These are phyloP conservation scores for Pyrgilauda ruficollis DNA, from an alignment of 2,113 vertebrate species.

Conservation along the genomic window DNA sequence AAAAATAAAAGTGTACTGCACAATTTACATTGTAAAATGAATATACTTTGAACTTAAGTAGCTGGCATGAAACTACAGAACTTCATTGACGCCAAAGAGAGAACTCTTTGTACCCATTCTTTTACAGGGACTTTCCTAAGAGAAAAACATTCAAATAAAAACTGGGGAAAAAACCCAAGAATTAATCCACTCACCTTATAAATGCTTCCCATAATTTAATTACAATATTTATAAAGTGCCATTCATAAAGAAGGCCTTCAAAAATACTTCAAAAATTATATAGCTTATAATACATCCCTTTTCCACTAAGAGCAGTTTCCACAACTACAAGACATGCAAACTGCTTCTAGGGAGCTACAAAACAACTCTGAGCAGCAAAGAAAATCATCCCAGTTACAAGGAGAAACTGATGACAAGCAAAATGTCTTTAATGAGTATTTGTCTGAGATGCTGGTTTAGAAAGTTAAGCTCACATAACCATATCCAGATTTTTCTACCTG, in stretches of 20 bases:
- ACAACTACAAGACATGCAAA: not conserved
- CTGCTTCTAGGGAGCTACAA: not conserved
- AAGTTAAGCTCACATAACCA: not conserved
- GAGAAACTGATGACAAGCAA: not conserved
- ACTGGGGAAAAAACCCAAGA: not conserved
- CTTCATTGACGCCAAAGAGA: not conserved
- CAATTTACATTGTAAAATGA: conserved; percentile 45
- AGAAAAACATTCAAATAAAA: conserved; percentile 8
- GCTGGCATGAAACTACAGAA: not conserved
- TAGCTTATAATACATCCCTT: not conserved
- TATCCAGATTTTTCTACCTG: not conserved
- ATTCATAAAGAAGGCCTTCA: conserved; percentile 3
- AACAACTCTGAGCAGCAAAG: not conserved
- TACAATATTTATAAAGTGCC: not conserved
- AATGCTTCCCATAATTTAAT: not conserved
- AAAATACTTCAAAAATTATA: not conserved
- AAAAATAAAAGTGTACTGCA: conserved; percentile 31
- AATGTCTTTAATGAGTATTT: not conserved
- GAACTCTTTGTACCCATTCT: not conserved
- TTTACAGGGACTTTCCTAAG: not conserved
- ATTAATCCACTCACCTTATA: conserved; percentile 47
- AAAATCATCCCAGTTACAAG: not conserved
- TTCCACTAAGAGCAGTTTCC: not conserved
- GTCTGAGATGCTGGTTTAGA: not conserved
- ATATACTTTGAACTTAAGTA: conserved; percentile 14